Evolutionary conservation across 2,113 vertebrate genomes (phyloP), one percentile per base, ranked within the genome.

Genomic region (Phaethornis superciliosus): DNA sequence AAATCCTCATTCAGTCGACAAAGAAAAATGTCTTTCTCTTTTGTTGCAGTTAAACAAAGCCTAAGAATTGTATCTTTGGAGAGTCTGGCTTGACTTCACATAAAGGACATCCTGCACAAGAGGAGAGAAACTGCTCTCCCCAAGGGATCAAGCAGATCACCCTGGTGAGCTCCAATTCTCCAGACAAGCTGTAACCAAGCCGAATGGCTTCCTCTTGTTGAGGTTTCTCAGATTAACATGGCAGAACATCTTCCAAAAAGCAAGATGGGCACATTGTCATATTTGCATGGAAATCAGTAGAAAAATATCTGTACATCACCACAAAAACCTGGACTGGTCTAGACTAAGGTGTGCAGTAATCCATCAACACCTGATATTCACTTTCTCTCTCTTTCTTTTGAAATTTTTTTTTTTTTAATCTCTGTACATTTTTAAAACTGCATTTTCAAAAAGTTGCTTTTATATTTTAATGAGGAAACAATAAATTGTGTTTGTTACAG

Each of bases 1-100:
- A 96, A 97, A 94, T 67, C 52, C 40, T 86, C 93, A n/a, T 60
- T 90, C 72, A 72, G 8, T 22, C 3, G 27, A 94, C 96, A 93
- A 82, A 83, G 78, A 70, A 76, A 91, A 96, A 58, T 58, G 13
- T 90, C 82, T n/a, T 46, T 30, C 65, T 94, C 65, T 91, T 70
- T 93, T 27, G 19, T 33, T 89, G 81, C 51, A 55, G 65, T 92
- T 86, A 90, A 88, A 92, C 64, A 94, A 85, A 93, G 75, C 37
- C 56, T 55, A 59, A 54, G 62, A 96, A 65, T 37, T 33, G 1
- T 54, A 59, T 85, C 78, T 93, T 96, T 82, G 42, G 63, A 77
- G 49, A 89, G 64, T 26, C 32, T 71, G 67, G 30, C 30, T 69
- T 76, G 81, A 44, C 52, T 96, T 93, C 68, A 87, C 59, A 74